These are phyloP conservation scores for Natrix natrix DNA, from an alignment of 2,797 vertebrate species.

Conservation along the genomic window DNA sequence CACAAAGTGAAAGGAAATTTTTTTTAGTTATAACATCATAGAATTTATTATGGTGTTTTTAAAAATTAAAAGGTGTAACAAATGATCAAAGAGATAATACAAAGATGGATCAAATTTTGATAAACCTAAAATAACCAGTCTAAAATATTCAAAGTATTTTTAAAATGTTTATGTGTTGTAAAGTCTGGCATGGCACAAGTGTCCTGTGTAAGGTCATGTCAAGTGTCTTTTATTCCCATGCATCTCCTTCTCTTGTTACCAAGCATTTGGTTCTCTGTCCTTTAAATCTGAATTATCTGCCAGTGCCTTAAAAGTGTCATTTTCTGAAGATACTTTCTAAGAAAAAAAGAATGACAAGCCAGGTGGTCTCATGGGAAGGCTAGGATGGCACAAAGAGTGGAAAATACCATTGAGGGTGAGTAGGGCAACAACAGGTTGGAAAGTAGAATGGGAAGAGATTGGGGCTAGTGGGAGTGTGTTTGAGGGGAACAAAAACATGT, in stretches of 20 bases:
- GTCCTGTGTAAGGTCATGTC: neutral
- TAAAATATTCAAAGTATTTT: neutral
- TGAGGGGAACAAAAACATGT: neutral
- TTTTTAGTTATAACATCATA: neutral
- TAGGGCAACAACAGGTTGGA: neutral
- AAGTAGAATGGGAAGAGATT: neutral
- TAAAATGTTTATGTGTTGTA: neutral
- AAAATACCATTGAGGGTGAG: neutral
- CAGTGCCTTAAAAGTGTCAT: neutral
- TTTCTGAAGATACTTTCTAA: neutral
- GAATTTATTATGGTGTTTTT: neutral
- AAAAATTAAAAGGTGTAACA: neutral
- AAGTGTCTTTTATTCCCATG: neutral
- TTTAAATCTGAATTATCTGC: neutral
- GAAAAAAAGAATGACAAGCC: neutral
- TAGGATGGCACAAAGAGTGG: neutral
- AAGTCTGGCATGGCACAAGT: neutral
- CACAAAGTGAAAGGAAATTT: neutral
- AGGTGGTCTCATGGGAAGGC: neutral
- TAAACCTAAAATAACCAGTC: neutral
- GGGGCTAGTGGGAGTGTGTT: neutral
- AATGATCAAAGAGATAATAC: neutral
- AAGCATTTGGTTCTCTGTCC: neutral
- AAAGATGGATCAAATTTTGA: neutral
- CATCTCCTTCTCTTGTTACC: neutral